These are phyloP conservation scores for Carterocephalus palaemon DNA, from an alignment of 2,888 invertebrate species.

Conservation along the genomic window DNA sequence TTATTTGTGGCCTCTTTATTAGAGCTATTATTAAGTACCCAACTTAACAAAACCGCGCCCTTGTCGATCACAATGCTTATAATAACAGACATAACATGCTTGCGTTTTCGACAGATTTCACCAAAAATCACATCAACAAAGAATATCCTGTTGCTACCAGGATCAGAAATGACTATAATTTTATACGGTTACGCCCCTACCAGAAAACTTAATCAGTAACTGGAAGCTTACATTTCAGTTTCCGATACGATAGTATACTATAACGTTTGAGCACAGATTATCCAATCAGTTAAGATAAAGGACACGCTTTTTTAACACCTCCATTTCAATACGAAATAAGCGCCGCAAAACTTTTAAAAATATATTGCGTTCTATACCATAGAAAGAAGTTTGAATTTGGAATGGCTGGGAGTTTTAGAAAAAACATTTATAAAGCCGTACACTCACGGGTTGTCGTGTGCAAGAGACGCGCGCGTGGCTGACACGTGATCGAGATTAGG, in stretches of 20 bases:
- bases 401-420: conserved; percentile 26
- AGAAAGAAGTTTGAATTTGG: conserved; percentile 40
- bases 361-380: conserved; percentile 38
- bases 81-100: conserved; percentile 54
- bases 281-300: conserved; percentile 79
- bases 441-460: conserved; percentile 62
- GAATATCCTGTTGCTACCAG: conserved; percentile 61
- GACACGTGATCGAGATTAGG: conserved; percentile 74
- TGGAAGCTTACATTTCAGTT: conserved; percentile 71
- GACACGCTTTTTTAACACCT: conserved; percentile 68
- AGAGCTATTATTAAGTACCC: conserved; percentile 1
- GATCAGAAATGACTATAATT: conserved; percentile 76
- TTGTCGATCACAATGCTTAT: conserved; percentile 61
- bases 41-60: conserved; percentile 29
- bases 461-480: conserved; percentile 64
- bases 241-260: conserved; percentile 76
- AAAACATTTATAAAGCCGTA: conserved; percentile 46
- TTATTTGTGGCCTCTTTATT: neutral
- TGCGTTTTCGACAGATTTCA: conserved; percentile 64
- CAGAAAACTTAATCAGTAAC: conserved; percentile 73
- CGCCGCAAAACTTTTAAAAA: conserved; percentile 50
- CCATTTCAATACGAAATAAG: conserved; percentile 41
- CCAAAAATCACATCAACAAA: conserved; percentile 63
- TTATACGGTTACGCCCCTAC: conserved; percentile 58
- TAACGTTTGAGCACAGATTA: conserved; percentile 77